Evolutionary conservation across 2,113 vertebrate species (phyloP).

Genomic region (Callipepla squamata): DNA sequence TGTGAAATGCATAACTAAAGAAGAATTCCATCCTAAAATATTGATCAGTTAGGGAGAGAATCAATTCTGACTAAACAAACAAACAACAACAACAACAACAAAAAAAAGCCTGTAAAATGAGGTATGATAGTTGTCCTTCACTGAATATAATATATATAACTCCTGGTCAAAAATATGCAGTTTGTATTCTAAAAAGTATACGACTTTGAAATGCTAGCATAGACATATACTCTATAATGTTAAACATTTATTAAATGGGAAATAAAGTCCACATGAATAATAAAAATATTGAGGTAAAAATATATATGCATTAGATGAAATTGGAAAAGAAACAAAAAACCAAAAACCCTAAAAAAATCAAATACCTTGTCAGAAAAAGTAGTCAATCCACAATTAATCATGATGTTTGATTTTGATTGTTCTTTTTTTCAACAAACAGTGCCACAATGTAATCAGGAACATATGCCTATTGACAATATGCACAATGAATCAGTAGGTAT

Average conservation of each 20-base stretch:
- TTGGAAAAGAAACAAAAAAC: background rate
- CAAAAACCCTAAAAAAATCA: background rate
- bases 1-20: background rate
- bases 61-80: constrained; percentile 17
- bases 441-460: constrained; percentile 24
- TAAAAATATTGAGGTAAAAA: constrained; percentile 52
- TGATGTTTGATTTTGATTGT: constrained; percentile 30
- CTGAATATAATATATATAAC: constrained; percentile 27
- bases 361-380: constrained; percentile 48
- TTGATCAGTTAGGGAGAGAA: constrained; percentile 19
- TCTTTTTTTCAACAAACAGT: constrained; percentile 41
- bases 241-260: constrained; percentile 48
- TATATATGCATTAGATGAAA: constrained; percentile 31
- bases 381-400: constrained; percentile 61
- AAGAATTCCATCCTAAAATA: constrained; percentile 7
- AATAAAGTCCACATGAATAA: constrained; percentile 32
- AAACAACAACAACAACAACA: background rate
- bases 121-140: constrained; percentile 79
- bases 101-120: constrained; percentile 63
- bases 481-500: constrained; percentile 31
- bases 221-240: constrained; percentile 35
- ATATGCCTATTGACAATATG: background rate
- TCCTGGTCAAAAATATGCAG: constrained; percentile 29
- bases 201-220: constrained; percentile 28
- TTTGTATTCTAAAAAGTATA: constrained; percentile 31